phyloP scores from a whole-genome alignment of 2,888 invertebrate species.

The Amitus sp. region DNA sequence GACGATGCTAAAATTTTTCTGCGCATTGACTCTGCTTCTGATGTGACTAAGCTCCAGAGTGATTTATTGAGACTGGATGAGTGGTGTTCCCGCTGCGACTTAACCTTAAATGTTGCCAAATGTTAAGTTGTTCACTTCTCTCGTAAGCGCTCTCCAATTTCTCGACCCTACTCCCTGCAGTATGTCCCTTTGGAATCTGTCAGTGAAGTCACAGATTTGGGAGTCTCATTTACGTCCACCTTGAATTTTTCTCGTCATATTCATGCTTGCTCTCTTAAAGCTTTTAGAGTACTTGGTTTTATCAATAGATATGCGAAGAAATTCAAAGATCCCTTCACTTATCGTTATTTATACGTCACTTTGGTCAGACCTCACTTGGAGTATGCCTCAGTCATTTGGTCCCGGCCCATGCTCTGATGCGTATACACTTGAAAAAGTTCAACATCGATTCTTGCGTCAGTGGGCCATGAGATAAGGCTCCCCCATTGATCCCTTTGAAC shows the following conservation, averaged over 20 bases:
- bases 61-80: no score
- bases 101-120: conserved; percentile 2
- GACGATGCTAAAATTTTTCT: conserved; percentile 11
- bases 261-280: background rate
- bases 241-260: background rate
- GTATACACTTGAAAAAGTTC: no score
- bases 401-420: background rate
- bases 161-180: no score
- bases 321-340: background rate
- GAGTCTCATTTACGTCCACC: background rate
- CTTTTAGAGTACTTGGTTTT: background rate
- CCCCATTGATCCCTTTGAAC: no score
- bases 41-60: background rate
- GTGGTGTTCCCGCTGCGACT: no score
- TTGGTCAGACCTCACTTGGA: background rate
- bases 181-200: no score
- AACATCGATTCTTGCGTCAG: no score
- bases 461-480: no score
- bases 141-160: no score
- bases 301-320: background rate
- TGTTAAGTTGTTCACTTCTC: background rate
- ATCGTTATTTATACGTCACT: background rate
- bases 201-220: background rate
- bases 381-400: background rate
- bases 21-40: background rate